A percentile compares a stretch with the other conserved stretches of the same genome.
phyloP scores from a whole-genome alignment of 1,140 invertebrate species.

The Trigoniulus corallinus region DNA sequence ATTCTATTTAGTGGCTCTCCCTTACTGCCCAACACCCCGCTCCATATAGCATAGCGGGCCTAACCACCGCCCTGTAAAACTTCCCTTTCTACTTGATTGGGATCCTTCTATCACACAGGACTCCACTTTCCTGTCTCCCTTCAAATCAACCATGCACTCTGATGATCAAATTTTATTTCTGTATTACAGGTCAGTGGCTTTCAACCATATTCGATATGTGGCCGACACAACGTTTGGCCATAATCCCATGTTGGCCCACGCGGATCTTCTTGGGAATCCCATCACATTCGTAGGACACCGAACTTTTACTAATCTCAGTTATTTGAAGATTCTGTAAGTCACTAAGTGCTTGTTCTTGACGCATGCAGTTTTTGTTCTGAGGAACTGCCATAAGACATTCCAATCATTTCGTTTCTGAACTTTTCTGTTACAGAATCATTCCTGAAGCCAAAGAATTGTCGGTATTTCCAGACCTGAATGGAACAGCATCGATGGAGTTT shows the following conservation, averaged over 20 bases:
- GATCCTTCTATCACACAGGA: too few relatives aligned
- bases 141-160: neutral
- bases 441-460: conserved; percentile 63
- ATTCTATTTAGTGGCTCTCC: too few relatives aligned
- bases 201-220: conserved; percentile 46
- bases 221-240: conserved; percentile 39
- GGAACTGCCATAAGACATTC: too few relatives aligned
- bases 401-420: too few relatives aligned
- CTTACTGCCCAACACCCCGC: too few relatives aligned
- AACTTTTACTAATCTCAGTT: conserved; percentile 43
- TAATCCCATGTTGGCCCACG: conserved; percentile 35
- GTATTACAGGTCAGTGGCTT: conserved; percentile 46
- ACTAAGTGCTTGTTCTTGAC: conserved; percentile 22
- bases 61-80: too few relatives aligned
- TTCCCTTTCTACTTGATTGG: too few relatives aligned
- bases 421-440: conserved; percentile 61
- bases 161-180: neutral
- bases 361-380: neutral
- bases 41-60: too few relatives aligned
- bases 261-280: conserved; percentile 54
- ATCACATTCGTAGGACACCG: conserved; percentile 41
- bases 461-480: conserved; percentile 63
- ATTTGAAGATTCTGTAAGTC: conserved; percentile 48
- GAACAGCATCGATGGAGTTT: conserved; percentile 53
- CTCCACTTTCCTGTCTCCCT: too few relatives aligned